Evolutionary conservation across 2,797 vertebrate genomes (phyloP).

Genomic region (Darevskia mixta): DNA sequence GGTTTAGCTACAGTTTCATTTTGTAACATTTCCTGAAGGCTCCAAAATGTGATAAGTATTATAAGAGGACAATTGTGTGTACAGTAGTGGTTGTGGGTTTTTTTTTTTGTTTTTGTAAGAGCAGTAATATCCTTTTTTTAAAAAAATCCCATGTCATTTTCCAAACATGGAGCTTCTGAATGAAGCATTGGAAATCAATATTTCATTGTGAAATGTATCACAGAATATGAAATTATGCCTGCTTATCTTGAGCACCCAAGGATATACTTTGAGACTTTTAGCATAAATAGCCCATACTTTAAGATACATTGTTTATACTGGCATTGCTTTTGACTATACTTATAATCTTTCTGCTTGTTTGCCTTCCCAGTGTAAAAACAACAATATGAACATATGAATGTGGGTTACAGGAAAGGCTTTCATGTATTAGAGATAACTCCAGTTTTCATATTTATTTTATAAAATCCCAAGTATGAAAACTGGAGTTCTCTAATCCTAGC

Average conservation of each 20-base stretch:
- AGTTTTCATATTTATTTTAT: not conserved
- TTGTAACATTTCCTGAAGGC: not conserved
- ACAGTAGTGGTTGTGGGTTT: not conserved
- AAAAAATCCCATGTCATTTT: not conserved
- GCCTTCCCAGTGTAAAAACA: not conserved
- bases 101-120: not conserved
- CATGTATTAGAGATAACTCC: not conserved
- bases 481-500: slow-evolving; percentile 35
- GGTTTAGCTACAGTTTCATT: not conserved
- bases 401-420: slow-evolving; percentile 50
- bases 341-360: not conserved
- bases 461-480: slow-evolving; percentile 15
- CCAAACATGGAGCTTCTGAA: not conserved
- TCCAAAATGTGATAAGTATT: not conserved
- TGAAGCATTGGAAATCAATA: slow-evolving; percentile 22
- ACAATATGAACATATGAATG: slow-evolving; percentile 40
- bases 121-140: not conserved
- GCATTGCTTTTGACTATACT: not conserved
- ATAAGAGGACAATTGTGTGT: not conserved
- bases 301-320: fast-evolving
- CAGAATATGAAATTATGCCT: slow-evolving; percentile 1
- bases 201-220: slow-evolving; percentile 6
- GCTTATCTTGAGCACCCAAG: not conserved
- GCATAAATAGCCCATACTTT: not conserved
- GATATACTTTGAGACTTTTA: not conserved